phyloP scores from a whole-genome alignment of 2,888 invertebrate genomes.

The Erebia epiphron region DNA sequence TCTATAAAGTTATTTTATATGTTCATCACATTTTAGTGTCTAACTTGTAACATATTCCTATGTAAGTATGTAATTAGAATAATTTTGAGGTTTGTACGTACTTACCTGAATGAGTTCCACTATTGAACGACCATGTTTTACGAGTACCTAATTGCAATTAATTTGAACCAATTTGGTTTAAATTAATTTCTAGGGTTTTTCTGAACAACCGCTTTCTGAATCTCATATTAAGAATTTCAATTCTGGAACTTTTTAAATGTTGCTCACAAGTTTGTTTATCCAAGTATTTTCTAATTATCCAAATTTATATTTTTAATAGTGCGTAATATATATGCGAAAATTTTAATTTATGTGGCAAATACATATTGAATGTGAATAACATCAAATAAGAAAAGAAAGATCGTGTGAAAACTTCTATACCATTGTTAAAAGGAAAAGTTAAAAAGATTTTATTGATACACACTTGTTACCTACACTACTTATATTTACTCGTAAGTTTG shows the following conservation, averaged over 20 bases:
- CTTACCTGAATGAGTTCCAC: not conserved
- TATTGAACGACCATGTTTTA: not conserved
- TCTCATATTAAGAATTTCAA: not conserved
- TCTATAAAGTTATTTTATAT: not conserved
- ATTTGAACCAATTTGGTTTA: not conserved
- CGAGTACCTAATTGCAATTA: not conserved
- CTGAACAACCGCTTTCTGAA: not conserved
- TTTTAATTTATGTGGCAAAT: not conserved
- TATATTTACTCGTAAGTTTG: not conserved
- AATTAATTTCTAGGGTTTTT: no score
- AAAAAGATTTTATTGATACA: constrained; percentile 16
- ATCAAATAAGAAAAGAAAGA: not conserved
- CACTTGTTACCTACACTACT: not conserved
- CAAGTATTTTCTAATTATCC: not conserved
- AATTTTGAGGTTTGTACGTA: not conserved
- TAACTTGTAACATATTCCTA: not conserved
- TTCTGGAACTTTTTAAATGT: not conserved
- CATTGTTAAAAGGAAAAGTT: constrained; percentile 17
- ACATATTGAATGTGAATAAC: not conserved
- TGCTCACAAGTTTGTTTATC: no score
- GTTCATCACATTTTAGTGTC: not conserved
- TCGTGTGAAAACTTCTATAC: constrained; percentile 16
- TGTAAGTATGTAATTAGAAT: not conserved
- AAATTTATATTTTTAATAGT: not conserved
- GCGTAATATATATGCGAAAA: not conserved